Evolutionary conservation across 2,113 vertebrate species (phyloP).

Genomic region (Cathartes aura): DNA sequence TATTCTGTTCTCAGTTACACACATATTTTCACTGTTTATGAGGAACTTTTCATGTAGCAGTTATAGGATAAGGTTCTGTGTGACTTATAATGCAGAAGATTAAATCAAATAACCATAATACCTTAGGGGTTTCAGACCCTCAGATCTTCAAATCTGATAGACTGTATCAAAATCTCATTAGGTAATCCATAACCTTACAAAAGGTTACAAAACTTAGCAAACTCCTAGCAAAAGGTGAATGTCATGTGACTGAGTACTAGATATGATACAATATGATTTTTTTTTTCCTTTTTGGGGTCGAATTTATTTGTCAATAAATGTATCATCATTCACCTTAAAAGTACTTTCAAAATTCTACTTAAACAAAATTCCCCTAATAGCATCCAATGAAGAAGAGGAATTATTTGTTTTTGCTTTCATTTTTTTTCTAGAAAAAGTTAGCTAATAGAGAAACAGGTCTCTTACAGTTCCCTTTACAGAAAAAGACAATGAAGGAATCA

Average conservation of each 20-base stretch:
- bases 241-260: background rate
- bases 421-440: background rate
- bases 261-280: background rate
- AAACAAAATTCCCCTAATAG: accelerated
- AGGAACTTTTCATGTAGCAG: background rate
- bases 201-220: background rate
- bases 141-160: background rate
- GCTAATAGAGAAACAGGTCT: background rate
- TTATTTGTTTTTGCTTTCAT: accelerated
- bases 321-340: background rate
- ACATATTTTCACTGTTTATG: background rate
- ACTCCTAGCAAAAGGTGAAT: background rate
- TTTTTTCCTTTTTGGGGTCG: background rate
- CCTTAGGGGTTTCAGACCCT: background rate
- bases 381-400: background rate
- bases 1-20: background rate
- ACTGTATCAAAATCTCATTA: background rate
- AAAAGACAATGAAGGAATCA: background rate
- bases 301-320: background rate
- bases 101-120: background rate
- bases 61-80: background rate
- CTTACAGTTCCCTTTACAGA: background rate
- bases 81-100: background rate
- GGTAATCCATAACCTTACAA: background rate
- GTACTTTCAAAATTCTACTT: background rate